Base-by-base conservation (phyloP, 2,113 vertebrate genomes). In the Acrocephalus arundinaceus region DNA sequence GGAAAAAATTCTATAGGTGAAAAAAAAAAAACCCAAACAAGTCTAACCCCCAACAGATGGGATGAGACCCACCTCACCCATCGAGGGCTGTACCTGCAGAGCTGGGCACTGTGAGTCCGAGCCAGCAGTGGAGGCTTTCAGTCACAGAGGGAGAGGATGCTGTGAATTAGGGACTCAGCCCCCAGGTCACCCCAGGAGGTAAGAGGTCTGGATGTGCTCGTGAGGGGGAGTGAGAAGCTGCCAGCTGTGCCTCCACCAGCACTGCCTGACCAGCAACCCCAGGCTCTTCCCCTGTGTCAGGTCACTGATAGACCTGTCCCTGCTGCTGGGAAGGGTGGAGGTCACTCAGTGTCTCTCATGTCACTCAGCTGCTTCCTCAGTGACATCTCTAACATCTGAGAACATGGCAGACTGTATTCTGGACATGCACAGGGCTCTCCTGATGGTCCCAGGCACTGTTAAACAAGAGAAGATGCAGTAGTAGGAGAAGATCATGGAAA, bases 381-480 rank as follows among this genome's bases (percentile, higher is more conserved):
- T 9, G 23, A 49, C 10, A 18, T 30, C 46, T 19, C 11, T 25
- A 41, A 30, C 59, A 55, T 55, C 39, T 22, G 41, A 65, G n/a
- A 45, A 48, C 1, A 13, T 6, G 12, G n/a, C 41, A 74, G 58
- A 21, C 70, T 65, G 22, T 39, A 39, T 31, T n/a, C 18, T 48
- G 49, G 59, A 65, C 51, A 13, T 39, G 15, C 4, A 6, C 33
- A 83, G 63, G 45, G 63, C 30, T 79, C 43, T 95, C 62, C 72
- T 89, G 51, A 49, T 68, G 49, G 49, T 55, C 7, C 35, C 35
- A 41, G 55, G 28, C 21, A 62, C 30, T 18, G 52, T 15, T 55
- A 51, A 71, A 85, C 0, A 33, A 51, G 15, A 73, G 52, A 0
- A 5, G 43, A 48, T 0, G 0, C 27, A 39, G 39, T 1, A 55